phyloP scores from a whole-genome alignment of 2,797 vertebrate genomes.

The Thunnus albacares region DNA sequence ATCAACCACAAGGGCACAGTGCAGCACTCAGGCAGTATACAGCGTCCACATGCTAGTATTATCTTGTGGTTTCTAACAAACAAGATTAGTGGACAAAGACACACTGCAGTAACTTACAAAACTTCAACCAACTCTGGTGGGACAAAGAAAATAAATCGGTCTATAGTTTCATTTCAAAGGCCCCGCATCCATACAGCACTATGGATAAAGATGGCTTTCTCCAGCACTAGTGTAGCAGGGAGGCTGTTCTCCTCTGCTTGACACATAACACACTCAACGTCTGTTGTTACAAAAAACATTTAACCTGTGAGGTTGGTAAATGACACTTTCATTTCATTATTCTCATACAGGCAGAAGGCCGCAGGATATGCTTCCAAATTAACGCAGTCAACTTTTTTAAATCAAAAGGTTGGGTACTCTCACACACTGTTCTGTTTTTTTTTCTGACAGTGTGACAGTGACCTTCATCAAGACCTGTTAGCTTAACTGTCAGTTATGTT shows the following conservation, averaged over 20 bases:
- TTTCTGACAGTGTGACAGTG: background rate
- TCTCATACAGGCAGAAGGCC: background rate
- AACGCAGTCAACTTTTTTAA: background rate
- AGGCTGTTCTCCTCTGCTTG: background rate
- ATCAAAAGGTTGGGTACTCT: background rate
- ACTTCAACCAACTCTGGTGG: slow-evolving; percentile 7
- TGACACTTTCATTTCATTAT: background rate
- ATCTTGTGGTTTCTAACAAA: background rate
- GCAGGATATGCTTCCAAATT: background rate
- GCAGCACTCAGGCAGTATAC: no score
- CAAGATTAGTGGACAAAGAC: background rate
- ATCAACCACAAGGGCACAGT: background rate
- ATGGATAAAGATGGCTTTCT: background rate
- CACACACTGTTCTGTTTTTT: background rate
- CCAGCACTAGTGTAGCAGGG: background rate
- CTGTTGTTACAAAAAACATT: background rate
- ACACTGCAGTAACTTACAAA: background rate
- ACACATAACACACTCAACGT: background rate
- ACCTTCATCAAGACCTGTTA: slow-evolving; percentile 7
- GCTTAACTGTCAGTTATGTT: slow-evolving; percentile 15
- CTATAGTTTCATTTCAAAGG: no score
- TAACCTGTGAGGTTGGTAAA: background rate
- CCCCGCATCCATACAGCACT: background rate
- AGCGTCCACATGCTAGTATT: no score
- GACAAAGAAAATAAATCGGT: background rate